phyloP scores from a whole-genome alignment of 2,797 vertebrate species.

The Lycodopsis pacificus region DNA sequence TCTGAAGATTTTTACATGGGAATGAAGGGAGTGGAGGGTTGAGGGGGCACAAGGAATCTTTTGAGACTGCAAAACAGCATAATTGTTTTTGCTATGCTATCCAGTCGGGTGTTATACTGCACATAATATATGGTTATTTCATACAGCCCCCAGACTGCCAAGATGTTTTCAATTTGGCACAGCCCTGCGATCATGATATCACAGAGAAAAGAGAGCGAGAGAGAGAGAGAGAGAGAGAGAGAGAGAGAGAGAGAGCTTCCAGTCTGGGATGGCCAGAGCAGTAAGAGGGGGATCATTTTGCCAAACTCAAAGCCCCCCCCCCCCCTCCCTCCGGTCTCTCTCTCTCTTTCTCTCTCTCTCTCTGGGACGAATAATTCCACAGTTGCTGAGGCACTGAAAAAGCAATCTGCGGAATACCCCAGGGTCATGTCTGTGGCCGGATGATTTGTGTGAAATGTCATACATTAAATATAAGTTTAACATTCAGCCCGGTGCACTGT shows the following conservation, averaged over 20 bases:
- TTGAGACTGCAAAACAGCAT: conserved; percentile 83
- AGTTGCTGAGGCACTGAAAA: conserved; percentile 91
- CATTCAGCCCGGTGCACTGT: conserved; percentile 87
- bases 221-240: conserved; percentile 66
- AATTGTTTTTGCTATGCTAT: conserved; percentile 84
- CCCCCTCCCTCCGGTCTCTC: conserved; percentile 21
- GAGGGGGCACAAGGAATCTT: conserved; percentile 74
- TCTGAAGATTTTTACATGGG: conserved; percentile 74
- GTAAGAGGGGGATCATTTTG: conserved; percentile 84
- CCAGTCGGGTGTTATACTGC: conserved; percentile 86
- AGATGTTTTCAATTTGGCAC: conserved; percentile 92
- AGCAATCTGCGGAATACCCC: conserved; percentile 91
- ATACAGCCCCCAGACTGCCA: conserved; percentile 87
- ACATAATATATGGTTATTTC: conserved; percentile 89
- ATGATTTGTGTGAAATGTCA: conserved; percentile 93
- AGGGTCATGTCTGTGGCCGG: conserved; percentile 89
- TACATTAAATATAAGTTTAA: conserved; percentile 93
- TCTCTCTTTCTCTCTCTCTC: conserved; percentile 68
- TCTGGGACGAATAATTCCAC: conserved; percentile 89
- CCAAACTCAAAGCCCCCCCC: conserved; percentile 83
- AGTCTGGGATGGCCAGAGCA: conserved; percentile 85
- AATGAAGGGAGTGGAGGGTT: conserved; percentile 69
- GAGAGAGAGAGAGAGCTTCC: conserved; percentile 68
- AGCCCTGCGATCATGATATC: conserved; percentile 89
- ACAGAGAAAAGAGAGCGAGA: conserved; percentile 72